Base-by-base conservation (phyloP, 2,797 vertebrate species). In the Ctenopoma multispine region DNA sequence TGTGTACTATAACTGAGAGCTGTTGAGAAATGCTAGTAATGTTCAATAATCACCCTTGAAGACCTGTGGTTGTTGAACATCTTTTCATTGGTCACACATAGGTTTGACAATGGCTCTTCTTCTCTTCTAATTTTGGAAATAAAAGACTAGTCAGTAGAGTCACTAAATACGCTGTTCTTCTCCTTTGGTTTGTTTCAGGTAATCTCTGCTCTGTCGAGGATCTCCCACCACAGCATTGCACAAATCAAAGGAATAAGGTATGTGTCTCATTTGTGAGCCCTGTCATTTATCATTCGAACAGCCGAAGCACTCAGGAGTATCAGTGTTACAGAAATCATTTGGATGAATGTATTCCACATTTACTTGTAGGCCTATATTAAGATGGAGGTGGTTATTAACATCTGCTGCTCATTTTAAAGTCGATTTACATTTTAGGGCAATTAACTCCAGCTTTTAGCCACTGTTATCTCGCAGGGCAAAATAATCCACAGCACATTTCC, bases 241-340 rank as follows among this genome's bases (percentile, higher is more conserved):
- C 98, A 99, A 89, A 96, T 94, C 92, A 99, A 98, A 95, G 97
- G 97, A 72, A 97, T 99, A 92, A 96, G 97, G 98, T 99, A 95
- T 89, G 93, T 70, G 7, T 75, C 50, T 65, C n/a, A 43, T 73
- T n/a, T 51, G 5, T 14, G 27, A 23, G 14, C 50, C 58, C 44
- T 41, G 17, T 57, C 44, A 47, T 72, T 72, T 50, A 59, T 71
- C 44, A 55, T 57, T 48, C 21, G 7, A 68, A 49, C 53, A 58
- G 49, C 48, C 10, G 11, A 23, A 31, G 44, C 61, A 14, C 76
- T 72, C 55, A 14, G 46, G 34, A 58, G 63, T 23, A 40, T 72
- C 55, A 0, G 18, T 51, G 50, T 63, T 43, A 54, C 7, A 66
- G 21, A 76, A 69, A n/a, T 10, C 43, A 57, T 69, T 75, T 41